Evolutionary conservation across 2,113 vertebrate genomes (phyloP).

Genomic region (Pteropus alecto): DNA sequence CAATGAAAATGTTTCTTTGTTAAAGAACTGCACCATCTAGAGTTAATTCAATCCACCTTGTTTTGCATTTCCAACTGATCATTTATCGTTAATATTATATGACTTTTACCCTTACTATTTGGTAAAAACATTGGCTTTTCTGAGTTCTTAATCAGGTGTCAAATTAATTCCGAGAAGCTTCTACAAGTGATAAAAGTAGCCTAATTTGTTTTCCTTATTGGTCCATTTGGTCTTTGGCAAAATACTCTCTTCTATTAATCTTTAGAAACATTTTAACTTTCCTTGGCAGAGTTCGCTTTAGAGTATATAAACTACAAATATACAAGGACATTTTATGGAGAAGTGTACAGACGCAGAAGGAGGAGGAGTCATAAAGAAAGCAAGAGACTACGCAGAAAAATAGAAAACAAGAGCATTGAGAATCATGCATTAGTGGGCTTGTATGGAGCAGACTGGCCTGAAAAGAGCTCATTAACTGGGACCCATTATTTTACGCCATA

Average conservation of each 20-base stretch:
- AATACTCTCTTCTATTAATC: slow-evolving; percentile 34
- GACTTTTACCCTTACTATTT: neutral
- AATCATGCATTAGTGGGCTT: rapidly evolving
- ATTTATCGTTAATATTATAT: neutral
- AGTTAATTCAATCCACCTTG: neutral
- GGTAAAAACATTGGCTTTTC: neutral
- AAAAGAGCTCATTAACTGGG: rapidly evolving
- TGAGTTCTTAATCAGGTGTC: neutral
- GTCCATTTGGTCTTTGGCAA: slow-evolving; percentile 23
- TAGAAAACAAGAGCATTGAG: neutral
- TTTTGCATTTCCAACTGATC: neutral
- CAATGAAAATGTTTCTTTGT: neutral
- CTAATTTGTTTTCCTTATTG: slow-evolving; percentile 37
- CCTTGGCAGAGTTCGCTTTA: neutral
- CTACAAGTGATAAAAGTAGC: neutral
- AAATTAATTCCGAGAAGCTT: slow-evolving; percentile 44
- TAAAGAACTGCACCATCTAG: neutral
- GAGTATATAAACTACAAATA: neutral
- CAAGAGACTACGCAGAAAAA: neutral
- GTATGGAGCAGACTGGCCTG: rapidly evolving
- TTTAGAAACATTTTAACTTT: neutral
- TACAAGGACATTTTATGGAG: neutral
- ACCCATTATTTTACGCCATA: rapidly evolving
- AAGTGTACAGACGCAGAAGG: neutral
- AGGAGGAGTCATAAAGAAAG: neutral